Evolutionary conservation across 2,888 invertebrate species (phyloP).

Genomic region (Zygothrica quintamaculata): DNA sequence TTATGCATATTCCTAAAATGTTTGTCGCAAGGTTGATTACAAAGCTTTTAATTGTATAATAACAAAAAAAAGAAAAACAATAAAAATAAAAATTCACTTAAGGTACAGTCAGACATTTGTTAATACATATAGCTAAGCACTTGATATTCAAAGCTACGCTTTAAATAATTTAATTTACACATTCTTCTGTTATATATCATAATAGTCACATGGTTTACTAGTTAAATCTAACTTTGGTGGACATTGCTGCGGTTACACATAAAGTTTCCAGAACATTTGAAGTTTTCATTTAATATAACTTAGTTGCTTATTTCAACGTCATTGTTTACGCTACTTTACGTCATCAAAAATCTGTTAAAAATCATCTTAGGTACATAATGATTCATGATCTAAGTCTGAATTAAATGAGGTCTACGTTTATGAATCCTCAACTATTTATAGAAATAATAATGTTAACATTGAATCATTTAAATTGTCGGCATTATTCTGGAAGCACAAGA

Average conservation of each 20-base stretch:
- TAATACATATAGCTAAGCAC: conserved; percentile 2
- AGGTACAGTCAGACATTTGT: conserved; percentile 57
- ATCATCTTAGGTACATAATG: conserved; percentile 36
- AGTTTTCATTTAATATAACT: not conserved
- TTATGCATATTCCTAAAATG: conserved; percentile 13
- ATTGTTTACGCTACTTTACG: conserved; percentile 45
- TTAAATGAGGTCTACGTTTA: conserved; percentile 17
- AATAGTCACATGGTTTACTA: conserved; percentile 50
- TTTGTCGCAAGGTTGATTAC: conserved; percentile 43
- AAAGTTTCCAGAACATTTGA: conserved; percentile 22
- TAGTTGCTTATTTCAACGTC: conserved; percentile 9
- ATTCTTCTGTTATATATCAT: conserved; percentile 12
- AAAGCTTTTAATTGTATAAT: conserved; percentile 13
- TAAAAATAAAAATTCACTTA: conserved; percentile 11
- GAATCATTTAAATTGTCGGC: not conserved
- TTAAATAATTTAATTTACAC: conserved; percentile 55
- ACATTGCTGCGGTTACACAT: conserved; percentile 22
- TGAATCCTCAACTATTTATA: conserved; percentile 51
- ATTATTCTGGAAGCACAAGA: conserved; percentile 17
- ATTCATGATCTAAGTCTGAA: conserved; percentile 46
- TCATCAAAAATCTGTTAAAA: conserved; percentile 38
- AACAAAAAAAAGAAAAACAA: conserved; percentile 8
- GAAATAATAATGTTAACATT: conserved; percentile 10
- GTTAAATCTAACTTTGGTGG: conserved; percentile 17
- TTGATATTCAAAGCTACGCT: conserved; percentile 15